Evolutionary conservation across 2,113 vertebrate species (phyloP).

Genomic region (Stigmatopora nigra): DNA sequence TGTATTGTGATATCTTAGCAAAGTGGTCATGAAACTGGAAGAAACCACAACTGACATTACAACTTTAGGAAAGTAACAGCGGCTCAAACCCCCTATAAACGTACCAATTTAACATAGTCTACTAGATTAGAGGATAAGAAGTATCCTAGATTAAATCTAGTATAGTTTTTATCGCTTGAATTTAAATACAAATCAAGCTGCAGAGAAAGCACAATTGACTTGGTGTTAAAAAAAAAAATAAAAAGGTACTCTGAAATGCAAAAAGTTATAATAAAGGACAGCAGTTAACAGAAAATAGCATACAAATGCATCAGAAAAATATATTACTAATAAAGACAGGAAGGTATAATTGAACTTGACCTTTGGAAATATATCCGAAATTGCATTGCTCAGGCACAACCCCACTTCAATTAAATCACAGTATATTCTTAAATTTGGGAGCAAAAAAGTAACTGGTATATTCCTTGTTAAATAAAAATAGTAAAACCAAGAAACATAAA

Average conservation of each 20-base stretch:
- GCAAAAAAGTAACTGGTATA: background rate
- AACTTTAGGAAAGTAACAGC: constrained; percentile 14
- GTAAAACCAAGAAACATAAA: background rate
- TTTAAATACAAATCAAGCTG: too few relatives aligned
- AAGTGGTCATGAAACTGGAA: constrained; percentile 2
- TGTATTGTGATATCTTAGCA: constrained; percentile 27
- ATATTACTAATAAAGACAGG: constrained; percentile 4
- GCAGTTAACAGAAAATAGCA: constrained; percentile 1
- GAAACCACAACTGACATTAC: constrained; percentile 10
- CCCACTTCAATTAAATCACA: background rate
- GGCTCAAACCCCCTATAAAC: constrained; percentile 24
- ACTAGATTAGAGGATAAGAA: too few relatives aligned
- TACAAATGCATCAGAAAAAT: constrained; percentile 25
- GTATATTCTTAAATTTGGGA: background rate
- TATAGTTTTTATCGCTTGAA: constrained; percentile 6
- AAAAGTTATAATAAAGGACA: constrained; percentile 15
- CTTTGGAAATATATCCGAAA: constrained; percentile 2
- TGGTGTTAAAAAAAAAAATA: constrained; percentile 14
- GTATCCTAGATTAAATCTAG: background rate
- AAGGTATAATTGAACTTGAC: background rate
- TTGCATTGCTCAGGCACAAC: background rate
- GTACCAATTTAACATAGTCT: background rate
- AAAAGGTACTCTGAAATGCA: background rate
- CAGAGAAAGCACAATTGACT: constrained; percentile 10
- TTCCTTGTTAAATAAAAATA: constrained; percentile 5